phyloP scores from a whole-genome alignment of 2,797 vertebrate species.

The Helarctos malayanus region DNA sequence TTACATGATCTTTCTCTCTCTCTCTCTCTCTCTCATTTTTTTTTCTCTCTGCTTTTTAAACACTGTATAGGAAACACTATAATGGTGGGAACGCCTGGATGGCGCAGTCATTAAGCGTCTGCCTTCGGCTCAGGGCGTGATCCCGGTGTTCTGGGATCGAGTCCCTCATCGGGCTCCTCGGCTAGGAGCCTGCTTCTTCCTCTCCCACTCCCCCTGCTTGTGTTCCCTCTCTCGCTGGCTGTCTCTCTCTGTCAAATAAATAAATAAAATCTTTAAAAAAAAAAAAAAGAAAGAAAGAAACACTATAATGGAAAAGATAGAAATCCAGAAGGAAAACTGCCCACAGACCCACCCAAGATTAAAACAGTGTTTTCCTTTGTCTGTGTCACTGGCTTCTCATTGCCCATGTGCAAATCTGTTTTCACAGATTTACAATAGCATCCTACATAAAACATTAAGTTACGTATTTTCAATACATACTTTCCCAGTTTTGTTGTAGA shows the following conservation, averaged over 20 bases:
- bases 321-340: constrained; percentile 19
- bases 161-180: accelerated
- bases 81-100: not conserved
- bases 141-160: too few species aligned
- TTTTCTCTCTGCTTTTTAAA: not conserved
- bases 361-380: not conserved
- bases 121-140: too few species aligned
- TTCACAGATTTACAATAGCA: not conserved
- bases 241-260: too few species aligned
- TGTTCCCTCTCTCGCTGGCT: too few species aligned
- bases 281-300: not conserved
- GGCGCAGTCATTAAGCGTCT: too few species aligned
- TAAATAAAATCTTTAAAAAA: too few species aligned
- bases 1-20: not conserved
- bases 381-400: not conserved
- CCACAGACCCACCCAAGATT: not conserved
- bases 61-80: not conserved
- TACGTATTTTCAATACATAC: not conserved
- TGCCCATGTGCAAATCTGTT: not conserved
- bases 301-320: not conserved
- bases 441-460: not conserved
- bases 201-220: too few species aligned
- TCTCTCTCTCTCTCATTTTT: not conserved
- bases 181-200: too few species aligned
- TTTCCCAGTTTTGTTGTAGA: not conserved